Base-by-base conservation (phyloP, 1,140 invertebrate genomes). In the Lordiphosa stackelbergi region DNA sequence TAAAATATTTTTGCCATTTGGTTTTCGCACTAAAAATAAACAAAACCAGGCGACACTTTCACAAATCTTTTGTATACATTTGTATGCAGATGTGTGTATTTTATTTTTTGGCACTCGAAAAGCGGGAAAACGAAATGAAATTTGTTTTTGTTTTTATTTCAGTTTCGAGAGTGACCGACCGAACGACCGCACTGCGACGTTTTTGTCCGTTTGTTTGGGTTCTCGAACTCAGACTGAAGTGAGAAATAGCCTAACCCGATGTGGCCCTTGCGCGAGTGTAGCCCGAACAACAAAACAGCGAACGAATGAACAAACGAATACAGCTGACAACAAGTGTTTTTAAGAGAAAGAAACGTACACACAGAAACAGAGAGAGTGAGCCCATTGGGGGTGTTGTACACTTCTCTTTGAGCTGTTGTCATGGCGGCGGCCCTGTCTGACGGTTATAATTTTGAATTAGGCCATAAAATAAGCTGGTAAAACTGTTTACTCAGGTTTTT, bases 181-280 rank as follows among this genome's bases (percentile, higher is more conserved):
- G 28, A 53, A 51, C 48, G 43, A 47, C 48, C 43, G 63, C 53
- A 55, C 66, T 72, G 51, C 65, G 71, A 65, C 73, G 55, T 28
- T 35, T 64, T 55, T 45, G 62, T 83, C 81, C 81, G 81, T 85
- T 38, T 84, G 69, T 62, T 73, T 73, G 56, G 69, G 69, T 66
- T 75, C 62, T 62, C 57, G 62, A 66, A 74, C 49, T 63, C 43
- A 58, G 60, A 60, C 60, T 59, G 47, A 52, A 48, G 22, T 12
- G 13, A 28, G 13, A 28, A 34, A 16, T 19, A 22, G 28, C 51
- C 6, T 28, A n/a, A 45, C n/a, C n/a, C 19, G 19, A 11, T 8
- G 5, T 11, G 2, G 5, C 22, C 12, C 42, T 28, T 28, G 28
- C 28, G 6, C 28, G 28, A 31, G 28, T 8, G 28, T 8, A 8